Evolutionary conservation across 2,797 vertebrate species (phyloP), one percentile per base, ranked within the genome.

Genomic region (Crocidura indochinensis): DNA sequence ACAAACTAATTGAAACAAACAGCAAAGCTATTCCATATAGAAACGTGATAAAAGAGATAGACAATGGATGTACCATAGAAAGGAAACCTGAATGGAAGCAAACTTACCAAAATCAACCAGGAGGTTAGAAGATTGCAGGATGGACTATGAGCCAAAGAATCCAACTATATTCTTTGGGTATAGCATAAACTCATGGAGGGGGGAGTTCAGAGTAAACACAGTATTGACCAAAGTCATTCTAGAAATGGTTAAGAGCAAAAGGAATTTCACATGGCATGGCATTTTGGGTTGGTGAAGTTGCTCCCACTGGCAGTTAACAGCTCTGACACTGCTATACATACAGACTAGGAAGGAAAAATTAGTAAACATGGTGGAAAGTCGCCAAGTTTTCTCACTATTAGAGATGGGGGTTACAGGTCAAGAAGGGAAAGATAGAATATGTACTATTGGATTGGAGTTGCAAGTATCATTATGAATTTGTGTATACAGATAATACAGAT

Each of bases 181-280:
- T 3, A 17, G 24, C 60, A 91, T 46, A 65, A 51, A 84, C n/a
- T 47, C 64, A 53, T 56, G 53, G 87, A 86, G 51, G 38, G 4
- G 8, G 3, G 17, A 53, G 51, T 12, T 20, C 1, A 8, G 72
- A 65, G 87, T 9, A 84, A 86, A 64, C 38, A 80, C 26, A 31
- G 4, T 65, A 76, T 71, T 68, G 60, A 75, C 27, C 12, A 80
- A 31, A 77, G 60, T 29, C 81, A 92, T 71, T 68, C 78, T 53
- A 56, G 64, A 91, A 92, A 65, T 76, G 64, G 77, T 29, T 49
- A 24, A 56, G 6, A 56, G 56, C 75, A 78, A 94, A 82, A 20
- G 20, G 82, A 69, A 51, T 64, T 8, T 11, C 49, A 14, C 10
- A 44, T 51, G 77, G 38, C 27, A 73, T 4, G 72, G 27, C 22